phyloP scores from a whole-genome alignment of 2,888 invertebrate species.

The Ashinkailepas kermadecensis region DNA sequence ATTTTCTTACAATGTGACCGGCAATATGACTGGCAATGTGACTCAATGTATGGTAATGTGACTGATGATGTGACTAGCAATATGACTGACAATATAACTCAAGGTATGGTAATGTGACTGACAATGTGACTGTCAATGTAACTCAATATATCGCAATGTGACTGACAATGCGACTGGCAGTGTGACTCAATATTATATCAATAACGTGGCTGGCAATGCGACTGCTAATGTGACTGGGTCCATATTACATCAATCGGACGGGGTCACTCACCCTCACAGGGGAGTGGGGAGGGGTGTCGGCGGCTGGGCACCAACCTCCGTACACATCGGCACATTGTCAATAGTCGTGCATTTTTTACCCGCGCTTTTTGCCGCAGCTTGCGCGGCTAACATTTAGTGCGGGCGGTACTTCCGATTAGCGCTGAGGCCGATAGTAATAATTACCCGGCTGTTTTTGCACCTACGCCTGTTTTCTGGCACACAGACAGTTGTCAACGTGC shows the following conservation, averaged over 20 bases:
- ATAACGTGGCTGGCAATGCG: no score
- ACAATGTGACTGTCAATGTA: no score
- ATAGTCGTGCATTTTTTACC: conserved; percentile 14
- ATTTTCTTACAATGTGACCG: no score
- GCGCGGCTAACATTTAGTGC: not conserved
- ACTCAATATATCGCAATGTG: no score
- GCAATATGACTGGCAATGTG: no score
- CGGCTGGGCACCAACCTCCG: not conserved
- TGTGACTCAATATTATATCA: no score
- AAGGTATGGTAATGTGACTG: no score
- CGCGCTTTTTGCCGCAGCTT: not conserved
- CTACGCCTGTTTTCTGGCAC: not conserved
- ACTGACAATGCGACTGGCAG: no score
- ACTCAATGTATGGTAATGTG: no score
- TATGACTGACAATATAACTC: no score
- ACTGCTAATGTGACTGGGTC: not conserved
- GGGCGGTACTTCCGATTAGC: not conserved
- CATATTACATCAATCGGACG: not conserved
- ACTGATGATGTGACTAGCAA: no score
- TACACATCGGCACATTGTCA: not conserved
- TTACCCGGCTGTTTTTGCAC: not conserved
- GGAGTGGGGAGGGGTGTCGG: not conserved
- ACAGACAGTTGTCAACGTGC: not conserved
- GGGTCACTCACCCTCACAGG: not conserved
- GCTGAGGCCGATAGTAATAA: not conserved